These are phyloP conservation scores for Parthenolecanium corni DNA, from an alignment of 2,888 invertebrate genomes.

Conservation along the genomic window DNA sequence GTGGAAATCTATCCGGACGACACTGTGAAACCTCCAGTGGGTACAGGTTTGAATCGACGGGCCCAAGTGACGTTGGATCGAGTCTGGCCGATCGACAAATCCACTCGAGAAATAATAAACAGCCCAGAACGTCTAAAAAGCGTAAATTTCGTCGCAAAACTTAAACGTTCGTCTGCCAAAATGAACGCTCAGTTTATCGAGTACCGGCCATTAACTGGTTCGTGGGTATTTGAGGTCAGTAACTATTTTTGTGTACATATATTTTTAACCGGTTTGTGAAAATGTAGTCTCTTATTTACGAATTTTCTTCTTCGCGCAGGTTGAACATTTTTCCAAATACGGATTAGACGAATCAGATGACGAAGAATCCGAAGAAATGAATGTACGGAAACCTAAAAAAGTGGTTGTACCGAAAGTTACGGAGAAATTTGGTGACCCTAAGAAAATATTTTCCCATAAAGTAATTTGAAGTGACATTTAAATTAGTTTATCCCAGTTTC, in stretches of 20 bases:
- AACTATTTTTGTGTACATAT: constrained; percentile 30
- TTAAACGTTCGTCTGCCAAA: constrained; percentile 71
- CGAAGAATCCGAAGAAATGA: constrained; percentile 40
- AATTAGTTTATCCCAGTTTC: not conserved
- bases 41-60: constrained; percentile 74
- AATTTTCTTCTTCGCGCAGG: constrained; percentile 42
- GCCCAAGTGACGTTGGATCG: constrained; percentile 87
- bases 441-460: constrained; percentile 10
- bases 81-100: constrained; percentile 87
- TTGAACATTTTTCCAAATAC: constrained; percentile 91
- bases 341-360: constrained; percentile 81
- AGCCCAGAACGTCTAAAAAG: constrained; percentile 62
- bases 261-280: too few relatives aligned
- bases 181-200: constrained; percentile 87
- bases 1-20: constrained; percentile 91
- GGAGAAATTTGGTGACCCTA: constrained; percentile 29
- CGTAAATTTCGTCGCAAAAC: constrained; percentile 74
- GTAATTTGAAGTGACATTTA: not conserved
- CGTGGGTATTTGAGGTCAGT: constrained; percentile 84
- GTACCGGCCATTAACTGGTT: constrained; percentile 87
- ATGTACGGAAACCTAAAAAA: too few relatives aligned
- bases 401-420: constrained; percentile 38
- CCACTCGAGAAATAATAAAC: constrained; percentile 62
- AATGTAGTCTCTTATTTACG: not conserved
- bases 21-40: constrained; percentile 71